Base-by-base conservation (phyloP, 2,113 vertebrate species). In the Mastomys natalensis region DNA sequence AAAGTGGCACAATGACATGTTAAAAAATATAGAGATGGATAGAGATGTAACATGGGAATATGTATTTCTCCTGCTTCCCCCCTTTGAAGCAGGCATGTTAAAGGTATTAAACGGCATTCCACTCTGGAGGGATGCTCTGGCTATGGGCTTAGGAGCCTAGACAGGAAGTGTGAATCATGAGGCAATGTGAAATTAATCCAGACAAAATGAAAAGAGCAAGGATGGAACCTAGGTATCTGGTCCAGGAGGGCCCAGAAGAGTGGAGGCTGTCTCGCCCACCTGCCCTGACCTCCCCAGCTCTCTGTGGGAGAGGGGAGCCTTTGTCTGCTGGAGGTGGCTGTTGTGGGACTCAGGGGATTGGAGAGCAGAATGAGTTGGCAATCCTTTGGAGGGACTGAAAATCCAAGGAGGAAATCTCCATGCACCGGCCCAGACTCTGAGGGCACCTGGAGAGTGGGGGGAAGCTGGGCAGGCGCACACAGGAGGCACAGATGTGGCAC, bases 191-290 rank as follows among this genome's bases (percentile, higher is more conserved):
- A 93, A 91, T 97, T 91, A 97, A 97, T 93, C 86, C 90, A 89
- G 96, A 87, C 90, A 95, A 90, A 97, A 97, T 95, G 97, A 95
- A 95, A 91, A 97, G 95, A 66, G 92, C 77, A 95, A 90, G 43
- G 7, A 90, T 76, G 45, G 48, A n/a, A 43, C 48, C 0, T 0
- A 48, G 72, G 48, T 60, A 92, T 87, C 92, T 76, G 81, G 74
- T 72, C 48, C 86, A 70, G 31, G 91, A 81, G 19, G n/a, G 51
- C 55, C 31, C 58, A 3, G 45, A n/a, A 62, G 72, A 34, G 9
- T 8, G 2, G 55, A 29, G 55, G 60, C 21, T 48, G n/a, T 78
- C 78, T 89, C 43, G 15, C 8, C 43, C 66, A 51, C 74, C 85
- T 48, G 37, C 29, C 40, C 66, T 40, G 51, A 66, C 66, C 37